Base-by-base conservation (phyloP, 1,140 invertebrate species). In the Bombus waltoni region DNA sequence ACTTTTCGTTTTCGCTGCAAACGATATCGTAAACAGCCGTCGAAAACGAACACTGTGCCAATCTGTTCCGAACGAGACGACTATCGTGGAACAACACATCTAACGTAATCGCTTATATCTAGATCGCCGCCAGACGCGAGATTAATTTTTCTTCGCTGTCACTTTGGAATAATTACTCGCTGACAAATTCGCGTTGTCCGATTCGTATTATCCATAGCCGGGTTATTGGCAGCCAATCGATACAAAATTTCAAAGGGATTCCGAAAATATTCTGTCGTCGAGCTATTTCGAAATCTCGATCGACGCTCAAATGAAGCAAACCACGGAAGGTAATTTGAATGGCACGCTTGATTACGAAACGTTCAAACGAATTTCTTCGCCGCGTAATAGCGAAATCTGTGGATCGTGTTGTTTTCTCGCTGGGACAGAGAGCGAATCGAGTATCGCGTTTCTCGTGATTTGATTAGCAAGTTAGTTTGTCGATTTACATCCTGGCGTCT, bases 271-370 rank as follows among this genome's bases (percentile, higher is more conserved):
- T 76, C 53, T 18, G 3, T 59, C 40, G 28, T n/a, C 53, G 28
- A 40, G 25, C 2, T n/a, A 18, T 59, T 62, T 22, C 35, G 8
- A 28, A 38, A n/a, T 59, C 11, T 3, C 18, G 74, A 40, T 59
- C 28, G 28, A 38, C 40, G 40, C 40, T 53, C 25, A 76, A 76
- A 76, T 18, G 13, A 76, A 38, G 3, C 18, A n/a, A 15, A 32
- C 2, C 8, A 6, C 2, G 25, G 8, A 10, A 32, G 35, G 25
- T 11, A 76, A 76, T 76, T 76, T 38, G 59, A 76, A 76, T 40
- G 32, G 53, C n/a, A 40, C 74, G 28, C 13, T 40, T 25, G 74
- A 76, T 76, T 76, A 22, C 74, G 53, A 76, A 76, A 76, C 25
- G 8, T 25, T 44, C n/a, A 22, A 59, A 76, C n/a, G n/a, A 35